Evolutionary conservation across 2,113 vertebrate species (phyloP).

Genomic region (Alces alces): DNA sequence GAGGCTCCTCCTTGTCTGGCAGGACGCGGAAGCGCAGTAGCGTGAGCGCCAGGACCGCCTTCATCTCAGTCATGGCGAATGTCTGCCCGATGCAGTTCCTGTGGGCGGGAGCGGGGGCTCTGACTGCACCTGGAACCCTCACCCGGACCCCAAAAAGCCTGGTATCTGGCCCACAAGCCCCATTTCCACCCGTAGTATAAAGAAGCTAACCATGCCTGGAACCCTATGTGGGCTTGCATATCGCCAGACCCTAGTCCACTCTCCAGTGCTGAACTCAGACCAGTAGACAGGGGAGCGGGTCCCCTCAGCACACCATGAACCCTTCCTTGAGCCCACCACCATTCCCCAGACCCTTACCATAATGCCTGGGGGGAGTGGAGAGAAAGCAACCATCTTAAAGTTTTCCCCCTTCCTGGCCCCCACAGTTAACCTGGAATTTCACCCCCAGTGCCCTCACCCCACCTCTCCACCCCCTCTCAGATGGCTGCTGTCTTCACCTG

Average conservation of each 20-base stretch:
- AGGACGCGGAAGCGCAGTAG: constrained; percentile 83
- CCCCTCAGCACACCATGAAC: neutral
- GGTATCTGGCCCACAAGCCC: neutral
- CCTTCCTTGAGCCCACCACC: neutral
- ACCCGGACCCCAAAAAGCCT: neutral
- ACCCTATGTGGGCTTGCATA: rapidly evolving
- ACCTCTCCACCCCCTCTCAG: too few relatives aligned
- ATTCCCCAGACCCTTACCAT: neutral
- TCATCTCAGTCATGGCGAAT: constrained; percentile 89
- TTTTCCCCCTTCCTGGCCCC: neutral
- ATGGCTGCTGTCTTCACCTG: constrained; percentile 76
- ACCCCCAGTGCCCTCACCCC: rapidly evolving
- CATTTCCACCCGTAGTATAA: rapidly evolving
- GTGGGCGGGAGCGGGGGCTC: neutral
- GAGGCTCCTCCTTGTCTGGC: constrained; percentile 39
- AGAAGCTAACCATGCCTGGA: rapidly evolving
- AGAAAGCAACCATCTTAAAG: neutral
- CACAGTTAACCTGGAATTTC: neutral
- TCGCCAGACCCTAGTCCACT: neutral
- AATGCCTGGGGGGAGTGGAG: neutral
- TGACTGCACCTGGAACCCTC: rapidly evolving
- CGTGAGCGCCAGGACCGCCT: constrained; percentile 84
- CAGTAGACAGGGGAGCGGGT: neutral
- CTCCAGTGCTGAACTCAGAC: neutral
- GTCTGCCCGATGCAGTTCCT: constrained; percentile 94